Evolutionary conservation across 2,888 invertebrate species (phyloP).

Genomic region (Trichopria drosophilae): DNA sequence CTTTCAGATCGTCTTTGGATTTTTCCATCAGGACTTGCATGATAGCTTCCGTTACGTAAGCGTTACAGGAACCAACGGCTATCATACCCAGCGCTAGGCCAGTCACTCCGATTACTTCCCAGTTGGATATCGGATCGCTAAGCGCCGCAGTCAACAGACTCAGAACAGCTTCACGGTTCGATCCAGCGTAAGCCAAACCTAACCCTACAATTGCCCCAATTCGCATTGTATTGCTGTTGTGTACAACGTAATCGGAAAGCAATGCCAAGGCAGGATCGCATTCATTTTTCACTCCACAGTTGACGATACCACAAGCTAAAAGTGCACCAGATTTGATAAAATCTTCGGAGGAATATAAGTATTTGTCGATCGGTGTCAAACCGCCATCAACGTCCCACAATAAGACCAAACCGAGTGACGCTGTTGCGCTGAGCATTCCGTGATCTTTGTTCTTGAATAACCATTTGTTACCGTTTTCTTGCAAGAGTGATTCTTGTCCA

Average conservation of each 20-base stretch:
- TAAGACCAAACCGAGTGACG: conserved; percentile 91
- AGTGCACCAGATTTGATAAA: conserved; percentile 97
- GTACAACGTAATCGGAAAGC: conserved; percentile 89
- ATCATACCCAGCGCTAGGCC: conserved; percentile 92
- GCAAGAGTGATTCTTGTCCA: conserved; percentile 91
- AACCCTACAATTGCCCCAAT: conserved; percentile 85
- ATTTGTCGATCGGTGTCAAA: conserved; percentile 96
- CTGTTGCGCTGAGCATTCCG: conserved; percentile 96
- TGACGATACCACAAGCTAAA: conserved; percentile 94
- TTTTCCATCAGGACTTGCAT: conserved; percentile 69
- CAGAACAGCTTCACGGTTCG: conserved; percentile 86
- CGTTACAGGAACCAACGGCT: conserved; percentile 89
- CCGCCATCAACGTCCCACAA: conserved; percentile 99
- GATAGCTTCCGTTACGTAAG: conserved; percentile 72
- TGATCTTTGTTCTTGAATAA: conserved; percentile 98
- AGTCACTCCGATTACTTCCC: conserved; percentile 88
- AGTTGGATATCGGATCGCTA: conserved; percentile 72
- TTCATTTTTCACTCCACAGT: conserved; percentile 95
- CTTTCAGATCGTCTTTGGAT: conserved; percentile 64
- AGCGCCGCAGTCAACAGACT: conserved; percentile 83
- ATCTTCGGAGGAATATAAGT: conserved; percentile 91
- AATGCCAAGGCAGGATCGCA: conserved; percentile 97
- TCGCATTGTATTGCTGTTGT: conserved; percentile 79
- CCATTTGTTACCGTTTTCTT: conserved; percentile 77
- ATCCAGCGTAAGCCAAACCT: conserved; percentile 96